These are phyloP conservation scores for Orchesellides sinensis DNA, from an alignment of 2,888 invertebrate species.

Conservation along the genomic window DNA sequence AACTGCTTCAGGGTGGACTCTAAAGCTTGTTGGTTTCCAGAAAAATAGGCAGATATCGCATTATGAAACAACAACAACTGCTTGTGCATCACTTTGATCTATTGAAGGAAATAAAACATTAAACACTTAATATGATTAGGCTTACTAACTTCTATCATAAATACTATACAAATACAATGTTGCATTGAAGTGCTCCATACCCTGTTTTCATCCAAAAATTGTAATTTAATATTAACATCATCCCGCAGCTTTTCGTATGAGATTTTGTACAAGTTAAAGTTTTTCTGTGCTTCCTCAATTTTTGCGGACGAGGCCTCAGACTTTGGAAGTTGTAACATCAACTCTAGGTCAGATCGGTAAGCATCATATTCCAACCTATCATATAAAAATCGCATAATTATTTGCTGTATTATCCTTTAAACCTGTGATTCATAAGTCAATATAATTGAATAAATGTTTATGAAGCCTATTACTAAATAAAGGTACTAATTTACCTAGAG, in stretches of 20 bases:
- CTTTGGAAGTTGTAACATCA: conserved; percentile 80
- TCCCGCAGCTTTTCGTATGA: conserved; percentile 94
- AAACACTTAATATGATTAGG: too few species aligned
- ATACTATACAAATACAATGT: too few species aligned
- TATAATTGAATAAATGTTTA: neutral
- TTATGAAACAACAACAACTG: conserved; percentile 97
- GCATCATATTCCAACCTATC: conserved; percentile 97
- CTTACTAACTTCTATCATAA: too few species aligned
- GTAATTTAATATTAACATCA: conserved; percentile 96
- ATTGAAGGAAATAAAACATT: conserved; percentile 72
- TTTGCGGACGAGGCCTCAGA: conserved; percentile 80
- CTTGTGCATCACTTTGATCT: conserved; percentile 99
- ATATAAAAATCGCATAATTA: neutral
- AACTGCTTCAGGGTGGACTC: conserved; percentile 97
- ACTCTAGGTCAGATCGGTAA: conserved; percentile 95
- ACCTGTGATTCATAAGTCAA: neutral
- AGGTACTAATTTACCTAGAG: conserved; percentile 80
- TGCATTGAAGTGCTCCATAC: too few species aligned
- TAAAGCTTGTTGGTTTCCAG: conserved; percentile 94
- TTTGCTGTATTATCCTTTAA: too few species aligned
- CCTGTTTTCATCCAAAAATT: conserved; percentile 97
- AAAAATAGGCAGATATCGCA: conserved; percentile 97
- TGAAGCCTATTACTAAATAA: neutral
- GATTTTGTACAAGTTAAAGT: conserved; percentile 90
- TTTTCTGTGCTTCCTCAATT: conserved; percentile 88